Conservation (phyloP, 2,797 vertebrate species). For the Sebastes elongatus region DNA sequence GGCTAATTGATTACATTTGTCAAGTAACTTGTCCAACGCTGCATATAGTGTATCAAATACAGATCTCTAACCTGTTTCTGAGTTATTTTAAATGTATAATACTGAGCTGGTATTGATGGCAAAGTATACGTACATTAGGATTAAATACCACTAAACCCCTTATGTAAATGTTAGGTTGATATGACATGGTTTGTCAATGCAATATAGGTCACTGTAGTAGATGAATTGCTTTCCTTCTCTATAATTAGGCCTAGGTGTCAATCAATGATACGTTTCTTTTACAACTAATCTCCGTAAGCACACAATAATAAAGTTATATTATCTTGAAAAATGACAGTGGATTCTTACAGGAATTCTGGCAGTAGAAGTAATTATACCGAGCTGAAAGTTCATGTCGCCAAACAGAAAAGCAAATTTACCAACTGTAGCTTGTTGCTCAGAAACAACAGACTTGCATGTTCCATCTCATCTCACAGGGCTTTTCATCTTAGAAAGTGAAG, state of each 20-base stretch:
- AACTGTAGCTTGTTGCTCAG: not conserved
- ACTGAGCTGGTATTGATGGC: not conserved
- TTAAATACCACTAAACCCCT: not conserved
- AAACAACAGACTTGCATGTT: not conserved
- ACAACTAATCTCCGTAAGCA: not conserved
- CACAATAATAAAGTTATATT: not conserved
- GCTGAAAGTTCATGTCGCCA: not conserved
- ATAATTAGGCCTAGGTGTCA: not conserved
- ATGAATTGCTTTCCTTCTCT: not conserved
- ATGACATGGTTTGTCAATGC: not conserved
- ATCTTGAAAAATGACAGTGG: not conserved
- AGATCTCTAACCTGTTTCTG: not conserved
- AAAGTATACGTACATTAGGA: not conserved
- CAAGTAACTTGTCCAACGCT: not conserved
- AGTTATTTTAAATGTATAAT: not conserved
- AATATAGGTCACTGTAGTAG: not conserved
- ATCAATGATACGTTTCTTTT: not conserved
- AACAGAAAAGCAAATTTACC: not conserved
- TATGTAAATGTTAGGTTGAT: not conserved
- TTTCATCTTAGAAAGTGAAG: constrained; percentile 5
- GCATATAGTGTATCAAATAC: not conserved
- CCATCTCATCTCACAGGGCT: not conserved
- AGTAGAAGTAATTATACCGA: not conserved
- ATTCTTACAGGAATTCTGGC: not conserved
- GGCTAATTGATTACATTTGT: not conserved